phyloP scores from a whole-genome alignment of 1,140 invertebrate genomes.

The Conus ventricosus region DNA sequence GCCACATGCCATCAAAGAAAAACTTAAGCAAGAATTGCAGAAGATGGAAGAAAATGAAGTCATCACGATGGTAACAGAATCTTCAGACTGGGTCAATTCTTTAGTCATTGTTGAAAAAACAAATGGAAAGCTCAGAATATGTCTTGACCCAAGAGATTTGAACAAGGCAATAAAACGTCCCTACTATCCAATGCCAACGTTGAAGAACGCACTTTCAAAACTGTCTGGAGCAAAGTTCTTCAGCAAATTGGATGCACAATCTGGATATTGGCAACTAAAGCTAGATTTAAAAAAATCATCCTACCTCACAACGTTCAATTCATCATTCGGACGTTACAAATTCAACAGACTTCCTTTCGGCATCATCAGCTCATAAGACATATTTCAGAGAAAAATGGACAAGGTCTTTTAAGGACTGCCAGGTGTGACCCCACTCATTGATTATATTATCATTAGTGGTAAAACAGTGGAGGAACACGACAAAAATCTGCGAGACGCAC shows the following conservation, averaged over 20 bases:
- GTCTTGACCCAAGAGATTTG: conserved; percentile 76
- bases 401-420: conserved; percentile 66
- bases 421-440: conserved; percentile 64
- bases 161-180: conserved; percentile 74
- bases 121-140: conserved; percentile 72
- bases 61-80: conserved; percentile 47
- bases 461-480: conserved; percentile 62
- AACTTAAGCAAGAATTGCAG: conserved; percentile 51
- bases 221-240: conserved; percentile 43
- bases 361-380: conserved; percentile 44
- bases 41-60: conserved; percentile 42
- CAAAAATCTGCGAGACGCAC: conserved; percentile 62
- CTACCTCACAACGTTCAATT: conserved; percentile 59
- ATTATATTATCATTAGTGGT: conserved; percentile 70
- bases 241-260: conserved; percentile 39
- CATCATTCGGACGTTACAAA: conserved; percentile 68
- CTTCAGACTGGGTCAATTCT: conserved; percentile 55
- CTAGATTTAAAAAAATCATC: conserved; percentile 67
- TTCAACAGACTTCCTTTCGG: conserved; percentile 70
- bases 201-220: conserved; percentile 44
- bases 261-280: conserved; percentile 69
- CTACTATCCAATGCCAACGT: conserved; percentile 46
- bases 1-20: conserved; percentile 32
- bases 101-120: conserved; percentile 46
- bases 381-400: conserved; percentile 68